Base-by-base conservation (phyloP, 2,113 vertebrate species). In the Zosterops japonicus region DNA sequence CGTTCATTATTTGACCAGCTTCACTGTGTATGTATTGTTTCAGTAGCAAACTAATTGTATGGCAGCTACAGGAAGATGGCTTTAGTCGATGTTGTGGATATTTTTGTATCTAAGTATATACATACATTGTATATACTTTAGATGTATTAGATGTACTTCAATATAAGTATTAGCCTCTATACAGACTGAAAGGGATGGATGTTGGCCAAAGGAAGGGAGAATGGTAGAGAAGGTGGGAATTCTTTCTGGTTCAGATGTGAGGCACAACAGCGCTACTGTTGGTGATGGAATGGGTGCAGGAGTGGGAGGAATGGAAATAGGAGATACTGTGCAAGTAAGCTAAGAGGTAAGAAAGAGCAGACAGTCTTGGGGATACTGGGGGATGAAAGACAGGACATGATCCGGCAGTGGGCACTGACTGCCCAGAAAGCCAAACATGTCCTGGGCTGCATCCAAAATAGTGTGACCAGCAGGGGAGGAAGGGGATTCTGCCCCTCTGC, bases 361-460 rank as follows among this genome's bases (percentile, higher is more conserved):
- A 14, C 4, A 13, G 0, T 12, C 17, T 42, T 50, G 23, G 8
- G 18, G 2, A 7, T 74, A 28, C 33, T 36, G 22, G 2, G 5
- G 16, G 11, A 4, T 74, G 46, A 16, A 23, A 59, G 15, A 19
- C 36, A 13, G 77, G 33, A 25, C 13, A 8, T 24, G 28, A 46
- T 0, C 19, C 4, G 6, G 39, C 36, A 2, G 2, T 39, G 19
- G 3, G 3, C 3, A 4, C 23, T 29, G 3, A 4, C 15, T 20
- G 52, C 68, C 22, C 68, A 44, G 50, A 44, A 3, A 42, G 29
- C 35, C 59, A 42, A 1, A 3, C 0, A 0, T 8, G 1, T 16
- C 68, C 33, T 74, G 33, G 23, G 27, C 33, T 59, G 29, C 44
- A 59, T 39, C 44, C 33, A 24, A 5, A 59, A 18, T 22, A 23